These are phyloP conservation scores for Bombus soroeensis DNA, from an alignment of 1,140 invertebrate genomes.

Conservation along the genomic window DNA sequence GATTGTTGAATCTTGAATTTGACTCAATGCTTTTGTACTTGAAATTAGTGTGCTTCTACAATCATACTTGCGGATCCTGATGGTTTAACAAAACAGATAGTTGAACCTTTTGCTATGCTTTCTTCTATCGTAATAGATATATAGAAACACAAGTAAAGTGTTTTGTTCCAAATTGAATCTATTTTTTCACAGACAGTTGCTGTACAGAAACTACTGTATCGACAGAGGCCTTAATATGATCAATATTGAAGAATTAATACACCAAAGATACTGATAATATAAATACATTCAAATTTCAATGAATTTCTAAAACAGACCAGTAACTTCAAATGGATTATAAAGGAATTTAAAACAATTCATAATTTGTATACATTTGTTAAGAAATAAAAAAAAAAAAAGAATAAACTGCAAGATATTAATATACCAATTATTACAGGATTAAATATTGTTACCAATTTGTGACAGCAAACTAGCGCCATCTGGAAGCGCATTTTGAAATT, in stretches of 20 bases:
- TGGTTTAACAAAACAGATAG: slow-evolving; percentile 9
- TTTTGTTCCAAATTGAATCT: neutral
- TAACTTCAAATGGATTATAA: too few species aligned
- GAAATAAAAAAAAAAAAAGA: neutral
- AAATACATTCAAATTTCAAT: slow-evolving; percentile 19
- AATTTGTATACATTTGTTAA: neutral
- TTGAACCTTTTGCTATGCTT: slow-evolving; percentile 10
- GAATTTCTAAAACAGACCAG: neutral
- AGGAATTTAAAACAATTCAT: too few species aligned
- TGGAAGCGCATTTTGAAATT: too few species aligned
- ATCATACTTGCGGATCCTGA: neutral
- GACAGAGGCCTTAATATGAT: too few species aligned
- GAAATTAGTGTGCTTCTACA: slow-evolving; percentile 8
- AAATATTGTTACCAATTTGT: neutral
- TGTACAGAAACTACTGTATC: neutral
- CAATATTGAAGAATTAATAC: too few species aligned
- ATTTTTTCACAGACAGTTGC: neutral
- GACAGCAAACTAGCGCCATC: slow-evolving; percentile 4
- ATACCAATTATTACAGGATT: neutral
- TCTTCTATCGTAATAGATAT: neutral
- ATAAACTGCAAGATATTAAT: neutral
- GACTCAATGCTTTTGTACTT: slow-evolving; percentile 38
- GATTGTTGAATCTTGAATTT: neutral
- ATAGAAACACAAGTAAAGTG: neutral
- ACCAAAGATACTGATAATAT: neutral